A percentile compares a stretch with the other conserved stretches of the same genome.
These are phyloP conservation scores for Lutjanus campechanus DNA, from an alignment of 2,797 vertebrate genomes.

Conservation along the genomic window DNA sequence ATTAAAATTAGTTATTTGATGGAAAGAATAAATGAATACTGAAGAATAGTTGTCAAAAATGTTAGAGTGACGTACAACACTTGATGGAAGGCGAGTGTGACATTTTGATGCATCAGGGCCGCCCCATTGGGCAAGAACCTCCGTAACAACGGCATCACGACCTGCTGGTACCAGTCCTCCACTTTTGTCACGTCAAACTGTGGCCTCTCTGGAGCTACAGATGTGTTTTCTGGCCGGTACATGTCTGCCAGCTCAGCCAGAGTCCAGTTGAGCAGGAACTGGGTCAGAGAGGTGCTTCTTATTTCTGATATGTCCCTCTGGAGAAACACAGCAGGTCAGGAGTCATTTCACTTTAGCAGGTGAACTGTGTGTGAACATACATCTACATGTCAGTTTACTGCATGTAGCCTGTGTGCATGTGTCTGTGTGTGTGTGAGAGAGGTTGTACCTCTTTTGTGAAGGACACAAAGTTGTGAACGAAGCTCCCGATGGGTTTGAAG, in stretches of 20 bases:
- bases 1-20: neutral
- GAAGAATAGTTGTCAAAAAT: neutral
- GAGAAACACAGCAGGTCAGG: conserved; percentile 9
- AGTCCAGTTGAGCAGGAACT: conserved; percentile 84
- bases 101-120: conserved; percentile 59
- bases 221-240: conserved; percentile 55
- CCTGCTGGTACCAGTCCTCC: conserved; percentile 81
- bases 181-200: conserved; percentile 72
- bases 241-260: conserved; percentile 79
- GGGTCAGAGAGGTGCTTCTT: conserved; percentile 75
- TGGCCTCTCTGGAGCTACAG: neutral
- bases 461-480: conserved; percentile 82
- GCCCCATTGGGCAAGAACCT: conserved; percentile 61
- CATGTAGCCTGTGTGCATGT: neutral
- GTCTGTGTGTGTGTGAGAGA: neutral
- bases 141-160: conserved; percentile 78
- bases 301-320: conserved; percentile 78
- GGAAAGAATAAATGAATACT: neutral
- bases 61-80: conserved; percentile 80
- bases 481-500: conserved; percentile 78
- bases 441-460: conserved; percentile 77
- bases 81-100: conserved; percentile 79
- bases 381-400: neutral
- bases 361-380: too few species aligned
- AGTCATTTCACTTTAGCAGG: conserved; percentile 6